Evolutionary conservation across 2,113 vertebrate genomes (phyloP).

Genomic region (Limanda limanda): DNA sequence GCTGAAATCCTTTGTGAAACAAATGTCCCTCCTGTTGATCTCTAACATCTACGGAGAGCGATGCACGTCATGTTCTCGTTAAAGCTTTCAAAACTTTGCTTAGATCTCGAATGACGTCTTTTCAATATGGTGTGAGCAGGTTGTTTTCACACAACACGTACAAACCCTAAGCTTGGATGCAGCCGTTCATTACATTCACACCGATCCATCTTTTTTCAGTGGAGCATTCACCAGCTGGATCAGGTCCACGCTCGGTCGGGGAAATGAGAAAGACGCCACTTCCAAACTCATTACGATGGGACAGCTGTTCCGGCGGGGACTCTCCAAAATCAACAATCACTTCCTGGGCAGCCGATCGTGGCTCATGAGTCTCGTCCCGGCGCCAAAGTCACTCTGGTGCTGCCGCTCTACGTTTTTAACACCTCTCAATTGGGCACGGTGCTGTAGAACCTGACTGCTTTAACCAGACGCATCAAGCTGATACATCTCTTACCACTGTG

Average conservation of each 20-base stretch:
- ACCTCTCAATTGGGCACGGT: slow-evolving; percentile 46
- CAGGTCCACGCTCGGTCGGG: slow-evolving; percentile 35
- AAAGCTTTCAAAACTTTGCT: not conserved
- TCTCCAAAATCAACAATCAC: slow-evolving; percentile 69
- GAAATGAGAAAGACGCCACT: slow-evolving; percentile 48
- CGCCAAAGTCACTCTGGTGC: slow-evolving; percentile 1
- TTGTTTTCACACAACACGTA: not conserved
- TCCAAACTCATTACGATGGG: slow-evolving; percentile 72
- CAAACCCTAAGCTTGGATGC: slow-evolving; percentile 1
- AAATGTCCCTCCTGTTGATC: slow-evolving; percentile 12
- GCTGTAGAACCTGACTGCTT: slow-evolving; percentile 1
- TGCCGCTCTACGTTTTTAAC: slow-evolving; percentile 25
- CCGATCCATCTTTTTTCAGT: slow-evolving; percentile 13
- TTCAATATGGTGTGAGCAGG: slow-evolving; percentile 1
- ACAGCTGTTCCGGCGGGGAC: slow-evolving; percentile 69
- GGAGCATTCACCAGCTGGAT: slow-evolving; percentile 52
- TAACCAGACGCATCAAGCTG: slow-evolving; percentile 4
- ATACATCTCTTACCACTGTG: slow-evolving; percentile 13
- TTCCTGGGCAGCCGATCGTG: slow-evolving; percentile 54
- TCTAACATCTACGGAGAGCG: not conserved
- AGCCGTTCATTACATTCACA: slow-evolving; percentile 24
- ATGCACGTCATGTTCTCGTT: not conserved
- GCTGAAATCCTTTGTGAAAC: not conserved
- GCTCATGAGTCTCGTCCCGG: not conserved
- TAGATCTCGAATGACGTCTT: not conserved